A percentile compares a stretch with the other conserved stretches of the same genome.
Conservation (phyloP, 2,888 invertebrate species). For the Spialia ferax region DNA sequence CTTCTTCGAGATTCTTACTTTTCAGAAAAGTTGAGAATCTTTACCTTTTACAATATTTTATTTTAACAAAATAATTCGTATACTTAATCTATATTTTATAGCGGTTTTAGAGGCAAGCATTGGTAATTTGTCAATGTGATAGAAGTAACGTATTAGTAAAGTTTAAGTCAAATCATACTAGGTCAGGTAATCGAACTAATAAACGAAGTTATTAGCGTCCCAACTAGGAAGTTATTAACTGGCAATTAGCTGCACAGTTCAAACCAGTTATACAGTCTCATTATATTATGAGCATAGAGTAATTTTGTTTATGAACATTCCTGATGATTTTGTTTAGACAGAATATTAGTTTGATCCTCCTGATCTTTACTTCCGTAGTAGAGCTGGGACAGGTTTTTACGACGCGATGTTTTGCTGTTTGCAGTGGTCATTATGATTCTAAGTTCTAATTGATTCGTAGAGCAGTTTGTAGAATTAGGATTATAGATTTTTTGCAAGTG, state of each 20-base stretch:
- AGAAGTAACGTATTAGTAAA: not conserved
- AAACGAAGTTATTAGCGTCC: constrained; percentile 10
- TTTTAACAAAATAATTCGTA: too few relatives aligned
- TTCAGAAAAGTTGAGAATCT: too few relatives aligned
- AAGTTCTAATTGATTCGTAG: too few relatives aligned
- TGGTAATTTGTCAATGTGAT: not conserved
- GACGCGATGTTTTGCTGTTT: too few relatives aligned
- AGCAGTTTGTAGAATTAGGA: too few relatives aligned
- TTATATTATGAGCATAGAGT: not conserved
- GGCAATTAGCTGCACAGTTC: constrained; percentile 14
- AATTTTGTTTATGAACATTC: not conserved
- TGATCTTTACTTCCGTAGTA: too few relatives aligned
- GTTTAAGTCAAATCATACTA: constrained; percentile 2
- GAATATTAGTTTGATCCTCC: not conserved
- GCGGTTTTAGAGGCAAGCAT: not conserved
- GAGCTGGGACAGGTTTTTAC: too few relatives aligned
- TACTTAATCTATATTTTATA: not conserved
- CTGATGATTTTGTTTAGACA: not conserved
- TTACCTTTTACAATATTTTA: too few relatives aligned
- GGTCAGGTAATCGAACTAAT: constrained; percentile 18
- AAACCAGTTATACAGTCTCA: constrained; percentile 13
- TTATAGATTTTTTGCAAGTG: too few relatives aligned
- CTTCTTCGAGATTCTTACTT: too few relatives aligned
- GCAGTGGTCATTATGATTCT: too few relatives aligned
- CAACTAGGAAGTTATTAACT: constrained; percentile 23